A percentile compares a stretch with the other conserved stretches of the same genome.
phyloP scores from a whole-genome alignment of 2,888 invertebrate species.

The Andrena haemorrhoa region DNA sequence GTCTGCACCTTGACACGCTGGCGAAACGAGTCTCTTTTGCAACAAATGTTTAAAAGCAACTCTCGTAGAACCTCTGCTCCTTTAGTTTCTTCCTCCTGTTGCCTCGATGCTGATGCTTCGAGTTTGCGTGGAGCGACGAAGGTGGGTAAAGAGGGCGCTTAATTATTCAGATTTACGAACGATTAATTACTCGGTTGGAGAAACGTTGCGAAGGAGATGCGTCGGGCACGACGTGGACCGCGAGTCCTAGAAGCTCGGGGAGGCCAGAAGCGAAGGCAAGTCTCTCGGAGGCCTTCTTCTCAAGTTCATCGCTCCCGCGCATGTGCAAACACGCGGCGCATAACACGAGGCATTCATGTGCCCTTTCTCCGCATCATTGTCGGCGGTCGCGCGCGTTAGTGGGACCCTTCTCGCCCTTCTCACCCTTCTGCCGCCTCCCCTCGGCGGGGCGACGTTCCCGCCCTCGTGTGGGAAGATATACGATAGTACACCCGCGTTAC shows the following conservation, averaged over 20 bases:
- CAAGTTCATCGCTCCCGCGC: conserved; percentile 83
- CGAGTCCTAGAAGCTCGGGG: conserved; percentile 34
- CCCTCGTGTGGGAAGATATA: conserved; percentile 62
- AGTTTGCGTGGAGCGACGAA: too few species aligned
- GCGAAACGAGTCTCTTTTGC: not conserved
- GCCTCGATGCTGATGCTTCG: too few species aligned
- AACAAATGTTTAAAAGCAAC: too few species aligned
- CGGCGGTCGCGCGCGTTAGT: conserved; percentile 75
- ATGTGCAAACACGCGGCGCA: conserved; percentile 79
- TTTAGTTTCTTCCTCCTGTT: too few species aligned
- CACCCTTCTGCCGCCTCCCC: conserved; percentile 52
- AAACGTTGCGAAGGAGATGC: not conserved
- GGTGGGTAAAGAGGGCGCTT: too few species aligned
- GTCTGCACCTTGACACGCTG: not conserved
- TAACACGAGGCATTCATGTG: conserved; percentile 71
- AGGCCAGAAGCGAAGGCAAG: conserved; percentile 46
- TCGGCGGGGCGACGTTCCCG: conserved; percentile 56
- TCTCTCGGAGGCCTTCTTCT: conserved; percentile 60
- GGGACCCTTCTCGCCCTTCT: conserved; percentile 66
- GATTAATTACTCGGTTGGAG: not conserved
- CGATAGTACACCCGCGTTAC: conserved; percentile 58
- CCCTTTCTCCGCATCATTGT: conserved; percentile 72
- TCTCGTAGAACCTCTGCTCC: too few species aligned
- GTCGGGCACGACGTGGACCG: not conserved
- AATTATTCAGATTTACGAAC: too few species aligned